Evolutionary conservation across 2,113 vertebrate genomes (phyloP).

Genomic region (Leuciscus idus): DNA sequence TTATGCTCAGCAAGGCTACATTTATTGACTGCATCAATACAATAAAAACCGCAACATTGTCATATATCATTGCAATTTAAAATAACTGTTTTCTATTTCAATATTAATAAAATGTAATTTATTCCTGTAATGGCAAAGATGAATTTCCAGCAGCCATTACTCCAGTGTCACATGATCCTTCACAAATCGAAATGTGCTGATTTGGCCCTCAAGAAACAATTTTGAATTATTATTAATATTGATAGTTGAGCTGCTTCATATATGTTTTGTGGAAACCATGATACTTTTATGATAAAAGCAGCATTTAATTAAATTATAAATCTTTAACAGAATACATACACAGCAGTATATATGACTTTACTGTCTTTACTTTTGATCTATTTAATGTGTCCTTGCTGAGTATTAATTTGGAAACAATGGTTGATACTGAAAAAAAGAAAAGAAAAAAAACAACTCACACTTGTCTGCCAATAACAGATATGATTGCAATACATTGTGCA

Average conservation of each 20-base stretch:
- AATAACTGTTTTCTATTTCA: background rate
- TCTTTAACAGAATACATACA: background rate
- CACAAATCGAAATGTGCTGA: background rate
- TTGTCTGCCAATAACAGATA: background rate
- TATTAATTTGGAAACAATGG: background rate
- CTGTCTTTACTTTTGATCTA: background rate
- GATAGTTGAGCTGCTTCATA: too few species aligned
- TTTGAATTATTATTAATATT: background rate
- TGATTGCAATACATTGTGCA: background rate
- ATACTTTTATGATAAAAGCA: too few species aligned
- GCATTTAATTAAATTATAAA: background rate
- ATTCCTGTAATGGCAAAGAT: too few species aligned
- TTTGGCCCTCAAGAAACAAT: background rate
- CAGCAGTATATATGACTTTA: too few species aligned
- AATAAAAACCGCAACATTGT: too few species aligned
- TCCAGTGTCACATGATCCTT: background rate
- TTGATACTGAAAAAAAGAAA: background rate
- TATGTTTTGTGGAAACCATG: too few species aligned
- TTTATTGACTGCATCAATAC: too few species aligned
- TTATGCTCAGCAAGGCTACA: background rate
- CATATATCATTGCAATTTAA: background rate
- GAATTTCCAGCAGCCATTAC: background rate
- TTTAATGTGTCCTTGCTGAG: background rate
- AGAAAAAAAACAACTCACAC: background rate
- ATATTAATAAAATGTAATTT: background rate